A percentile compares a stretch with the other conserved stretches of the same genome.
phyloP scores from a whole-genome alignment of 2,888 invertebrate genomes.

The Branchipolynoe longqiensis region DNA sequence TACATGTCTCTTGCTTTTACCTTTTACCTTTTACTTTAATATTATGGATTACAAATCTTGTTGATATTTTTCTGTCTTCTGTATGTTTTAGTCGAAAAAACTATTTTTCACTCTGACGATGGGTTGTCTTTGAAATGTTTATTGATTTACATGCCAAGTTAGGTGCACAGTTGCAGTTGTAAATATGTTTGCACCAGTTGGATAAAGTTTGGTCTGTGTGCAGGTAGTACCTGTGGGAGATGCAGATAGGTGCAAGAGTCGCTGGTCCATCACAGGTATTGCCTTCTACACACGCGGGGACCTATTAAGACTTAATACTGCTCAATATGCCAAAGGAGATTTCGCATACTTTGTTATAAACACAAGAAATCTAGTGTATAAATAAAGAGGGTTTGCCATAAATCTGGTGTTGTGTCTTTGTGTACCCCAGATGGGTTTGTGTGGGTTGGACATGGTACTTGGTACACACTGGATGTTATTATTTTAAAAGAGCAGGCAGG shows the following conservation, averaged over 20 bases:
- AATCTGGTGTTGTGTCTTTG: too few species aligned
- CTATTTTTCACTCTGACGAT: background rate
- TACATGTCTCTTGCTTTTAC: background rate
- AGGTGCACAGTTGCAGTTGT: too few species aligned
- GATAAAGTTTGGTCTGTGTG: background rate
- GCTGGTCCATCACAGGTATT: background rate
- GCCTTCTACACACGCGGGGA: too few species aligned
- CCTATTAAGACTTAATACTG: too few species aligned
- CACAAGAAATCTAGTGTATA: slow-evolving; percentile 18
- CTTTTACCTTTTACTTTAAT: background rate
- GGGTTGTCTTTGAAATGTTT: background rate
- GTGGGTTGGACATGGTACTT: too few species aligned
- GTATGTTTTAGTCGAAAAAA: background rate
- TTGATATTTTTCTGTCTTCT: background rate
- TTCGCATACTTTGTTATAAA: slow-evolving; percentile 19
- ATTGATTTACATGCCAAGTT: background rate
- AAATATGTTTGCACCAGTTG: too few species aligned
- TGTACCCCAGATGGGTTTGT: too few species aligned
- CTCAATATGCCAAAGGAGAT: slow-evolving; percentile 51
- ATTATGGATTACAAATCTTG: background rate
- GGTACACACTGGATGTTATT: too few species aligned
- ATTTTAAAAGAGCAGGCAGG: too few species aligned
- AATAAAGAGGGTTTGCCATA: slow-evolving; percentile 37
- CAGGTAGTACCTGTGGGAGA: too few species aligned
- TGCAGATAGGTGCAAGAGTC: background rate